phyloP scores from a whole-genome alignment of 2,113 vertebrate genomes.

The Lucifuga dentata region DNA sequence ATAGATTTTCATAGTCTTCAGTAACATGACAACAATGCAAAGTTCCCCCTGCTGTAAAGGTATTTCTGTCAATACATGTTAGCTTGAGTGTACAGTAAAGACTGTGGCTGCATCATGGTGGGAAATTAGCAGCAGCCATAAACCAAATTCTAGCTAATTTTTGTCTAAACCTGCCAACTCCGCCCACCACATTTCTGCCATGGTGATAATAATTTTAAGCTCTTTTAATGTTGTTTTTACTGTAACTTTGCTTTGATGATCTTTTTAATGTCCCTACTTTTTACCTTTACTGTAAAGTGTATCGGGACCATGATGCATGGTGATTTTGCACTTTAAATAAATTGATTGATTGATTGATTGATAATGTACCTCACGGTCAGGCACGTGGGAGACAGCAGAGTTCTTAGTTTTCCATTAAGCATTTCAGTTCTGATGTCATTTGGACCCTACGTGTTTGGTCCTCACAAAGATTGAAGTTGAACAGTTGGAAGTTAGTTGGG shows the following conservation, averaged over 20 bases:
- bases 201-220: slow-evolving; percentile 38
- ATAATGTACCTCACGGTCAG: slow-evolving; percentile 29
- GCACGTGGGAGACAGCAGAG: slow-evolving; percentile 51
- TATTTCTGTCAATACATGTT: slow-evolving; percentile 36
- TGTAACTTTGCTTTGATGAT: no score
- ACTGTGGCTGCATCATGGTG: slow-evolving; percentile 19
- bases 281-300: no score
- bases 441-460: slow-evolving; percentile 60
- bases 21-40: slow-evolving; percentile 2
- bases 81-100: slow-evolving; percentile 32
- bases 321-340: no score
- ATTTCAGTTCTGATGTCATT: slow-evolving; percentile 46
- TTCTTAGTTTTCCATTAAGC: slow-evolving; percentile 56
- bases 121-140: slow-evolving; percentile 43
- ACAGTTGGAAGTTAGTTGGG: slow-evolving; percentile 49
- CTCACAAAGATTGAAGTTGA: slow-evolving; percentile 44
- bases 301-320: no score
- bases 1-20: no score
- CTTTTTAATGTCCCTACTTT: no score
- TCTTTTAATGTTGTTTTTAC: no score
- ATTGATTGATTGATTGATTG: no score
- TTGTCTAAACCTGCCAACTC: slow-evolving; percentile 31
- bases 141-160: slow-evolving; percentile 23
- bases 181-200: slow-evolving; percentile 51
- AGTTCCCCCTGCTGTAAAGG: background rate